Base-by-base conservation (phyloP, 2,113 vertebrate species). In the Oenanthe oenanthe region DNA sequence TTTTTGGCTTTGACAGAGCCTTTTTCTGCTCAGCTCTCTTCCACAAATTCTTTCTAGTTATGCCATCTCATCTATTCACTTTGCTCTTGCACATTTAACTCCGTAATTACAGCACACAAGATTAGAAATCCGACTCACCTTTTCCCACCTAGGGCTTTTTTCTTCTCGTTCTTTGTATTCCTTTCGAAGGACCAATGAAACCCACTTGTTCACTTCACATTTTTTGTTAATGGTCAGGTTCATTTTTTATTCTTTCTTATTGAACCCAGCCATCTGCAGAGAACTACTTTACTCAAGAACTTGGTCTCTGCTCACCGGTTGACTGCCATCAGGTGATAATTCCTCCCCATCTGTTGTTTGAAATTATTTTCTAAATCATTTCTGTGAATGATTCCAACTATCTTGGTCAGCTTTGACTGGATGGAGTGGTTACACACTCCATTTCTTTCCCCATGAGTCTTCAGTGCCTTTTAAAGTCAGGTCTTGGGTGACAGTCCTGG, bases 21-120 rank as follows among this genome's bases (percentile, higher is more conserved):
- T 96, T 92, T 90, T 96, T 88, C 93, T 95, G 85, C 93, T 96
- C 94, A 84, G 93, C 79, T 95, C 82, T 86, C 90, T 96, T 95
- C 85, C 40, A 88, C 85, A 65, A 71, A 91, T 85, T 93, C 93
- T 82, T 97, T 89, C 94, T 43, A 87, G 91, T 85, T 93, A 87
- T 96, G 94, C 89, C 95, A 92, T 89, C 94, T 95, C 92, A 93
- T 83, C 89, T 21, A 0, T 89, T 91, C 89, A 73, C 67, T 92
- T 91, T 83, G 34, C 63, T 40, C 38, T 91, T 73, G 87, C 74
- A 89, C 89, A 93, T 89, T 95, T 94, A 94, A 89, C 70, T 82
- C 84, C 7, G 0, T 67, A 91, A 94, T 94, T 89, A 89, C 89
- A 95, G 70, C 60, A 79, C 63, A 70, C 17, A 58, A 88, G 93